A percentile compares a stretch with the other conserved stretches of the same genome.
These are phyloP conservation scores for Epizoanthus stellaris DNA, from an alignment of 92 coral and sea anemone species.

Conservation along the genomic window DNA sequence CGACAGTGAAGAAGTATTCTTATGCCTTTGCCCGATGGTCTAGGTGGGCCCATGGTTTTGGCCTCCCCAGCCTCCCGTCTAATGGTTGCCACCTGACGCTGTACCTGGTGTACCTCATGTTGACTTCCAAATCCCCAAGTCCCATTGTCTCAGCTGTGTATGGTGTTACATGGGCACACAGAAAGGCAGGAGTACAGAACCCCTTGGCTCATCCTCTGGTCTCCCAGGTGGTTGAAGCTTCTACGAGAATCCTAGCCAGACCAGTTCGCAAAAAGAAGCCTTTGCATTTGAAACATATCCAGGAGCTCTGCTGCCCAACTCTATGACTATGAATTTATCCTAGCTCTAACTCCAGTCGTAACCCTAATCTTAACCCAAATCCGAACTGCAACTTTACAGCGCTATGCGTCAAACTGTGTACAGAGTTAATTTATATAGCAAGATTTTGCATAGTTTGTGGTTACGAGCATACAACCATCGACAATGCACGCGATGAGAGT, in stretches of 20 bases:
- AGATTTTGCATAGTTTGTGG: too few species aligned
- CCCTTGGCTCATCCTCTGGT: constrained; percentile 45
- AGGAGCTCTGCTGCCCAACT: constrained; percentile 33
- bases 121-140: constrained; percentile 35
- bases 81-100: constrained; percentile 37
- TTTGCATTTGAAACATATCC: constrained; percentile 42
- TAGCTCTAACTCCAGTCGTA: too few species aligned
- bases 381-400: too few species aligned
- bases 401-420: too few species aligned
- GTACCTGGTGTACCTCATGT: constrained; percentile 43
- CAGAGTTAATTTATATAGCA: too few species aligned
- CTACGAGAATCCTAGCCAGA: constrained; percentile 48
- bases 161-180: constrained; percentile 57
- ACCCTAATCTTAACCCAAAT: too few species aligned
- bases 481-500: too few species aligned
- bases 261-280: constrained; percentile 53
- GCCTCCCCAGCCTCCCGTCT: constrained; percentile 39
- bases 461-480: too few species aligned
- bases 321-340: too few species aligned
- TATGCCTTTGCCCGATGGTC: constrained; percentile 48
- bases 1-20: constrained; percentile 47
- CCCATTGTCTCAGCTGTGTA: constrained; percentile 48
- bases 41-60: constrained; percentile 50
- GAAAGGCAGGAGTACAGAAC: constrained; percentile 39
- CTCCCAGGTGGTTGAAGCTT: constrained; percentile 45